Conservation (phyloP, 2,888 invertebrate species). For the Agrenia bidenticulata region DNA sequence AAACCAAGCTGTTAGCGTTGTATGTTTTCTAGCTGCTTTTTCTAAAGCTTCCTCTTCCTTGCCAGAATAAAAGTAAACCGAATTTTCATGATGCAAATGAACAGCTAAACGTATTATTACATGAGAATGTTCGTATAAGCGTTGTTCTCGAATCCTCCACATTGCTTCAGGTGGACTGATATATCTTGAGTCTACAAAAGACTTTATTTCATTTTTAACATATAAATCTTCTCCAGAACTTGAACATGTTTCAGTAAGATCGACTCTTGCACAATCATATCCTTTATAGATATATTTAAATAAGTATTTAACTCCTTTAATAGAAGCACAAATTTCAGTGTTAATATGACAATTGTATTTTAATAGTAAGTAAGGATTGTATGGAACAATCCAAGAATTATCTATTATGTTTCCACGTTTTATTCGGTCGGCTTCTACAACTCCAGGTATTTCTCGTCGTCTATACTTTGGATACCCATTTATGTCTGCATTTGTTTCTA, state of each 20-base stretch:
- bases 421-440: background rate
- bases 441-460: conserved; percentile 36
- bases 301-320: conserved; percentile 53
- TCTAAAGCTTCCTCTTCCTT: conserved; percentile 29
- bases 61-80: conserved; percentile 45
- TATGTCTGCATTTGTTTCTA: conserved; percentile 51
- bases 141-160: conserved; percentile 54
- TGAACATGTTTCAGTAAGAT: conserved; percentile 32
- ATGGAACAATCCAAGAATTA: conserved; percentile 55
- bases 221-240: background rate
- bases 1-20: conserved; percentile 10
- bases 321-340: conserved; percentile 52
- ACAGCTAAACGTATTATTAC: conserved; percentile 42
- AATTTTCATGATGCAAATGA: conserved; percentile 45
- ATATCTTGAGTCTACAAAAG: conserved; percentile 53
- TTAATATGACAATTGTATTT: conserved; percentile 50
- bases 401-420: conserved; percentile 53
- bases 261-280: conserved; percentile 50
- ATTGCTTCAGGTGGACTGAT: conserved; percentile 54
- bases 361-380: conserved; percentile 39
- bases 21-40: background rate
- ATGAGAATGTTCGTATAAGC: conserved; percentile 51
- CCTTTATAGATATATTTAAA: conserved; percentile 47
- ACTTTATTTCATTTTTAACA: conserved; percentile 51
- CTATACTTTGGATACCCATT: conserved; percentile 56